Conservation (phyloP, 1,140 invertebrate genomes). For the Meloidogyne exigua region DNA sequence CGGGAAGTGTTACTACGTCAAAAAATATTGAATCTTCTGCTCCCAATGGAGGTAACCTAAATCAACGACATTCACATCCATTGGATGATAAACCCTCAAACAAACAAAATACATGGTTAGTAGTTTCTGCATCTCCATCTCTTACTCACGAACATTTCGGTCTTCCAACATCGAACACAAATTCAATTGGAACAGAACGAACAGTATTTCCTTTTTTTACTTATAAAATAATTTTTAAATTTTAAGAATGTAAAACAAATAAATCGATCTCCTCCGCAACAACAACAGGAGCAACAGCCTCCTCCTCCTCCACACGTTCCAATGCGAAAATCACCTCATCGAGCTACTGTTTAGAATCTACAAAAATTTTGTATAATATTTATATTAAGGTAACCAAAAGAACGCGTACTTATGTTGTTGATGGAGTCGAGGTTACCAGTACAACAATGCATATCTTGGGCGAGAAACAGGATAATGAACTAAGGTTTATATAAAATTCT, state of each 20-base stretch:
- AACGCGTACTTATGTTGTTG: slow-evolving; percentile 54
- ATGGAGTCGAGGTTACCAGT: slow-evolving; percentile 51
- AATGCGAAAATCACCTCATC: slow-evolving; percentile 46
- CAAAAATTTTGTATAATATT: background rate
- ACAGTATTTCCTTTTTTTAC: too few species aligned
- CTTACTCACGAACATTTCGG: background rate
- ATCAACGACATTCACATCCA: background rate
- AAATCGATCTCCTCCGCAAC: background rate
- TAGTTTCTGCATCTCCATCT: background rate
- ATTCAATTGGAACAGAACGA: slow-evolving; percentile 6
- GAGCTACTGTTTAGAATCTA: slow-evolving; percentile 43
- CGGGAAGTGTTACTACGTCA: background rate
- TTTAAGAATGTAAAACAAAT: background rate
- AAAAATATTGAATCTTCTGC: background rate
- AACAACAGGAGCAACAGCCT: background rate
- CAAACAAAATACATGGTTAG: background rate
- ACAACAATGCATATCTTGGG: slow-evolving; percentile 61
- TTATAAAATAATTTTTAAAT: background rate
- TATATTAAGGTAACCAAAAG: slow-evolving; percentile 52
- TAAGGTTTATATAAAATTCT: slow-evolving; percentile 39
- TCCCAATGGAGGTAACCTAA: background rate
- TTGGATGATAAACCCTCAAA: background rate
- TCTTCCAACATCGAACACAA: background rate
- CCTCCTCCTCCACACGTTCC: background rate
- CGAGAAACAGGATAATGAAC: slow-evolving; percentile 54